Conservation (phyloP, 2,113 vertebrate genomes). For the Cryptomyrus ogoouensis region DNA sequence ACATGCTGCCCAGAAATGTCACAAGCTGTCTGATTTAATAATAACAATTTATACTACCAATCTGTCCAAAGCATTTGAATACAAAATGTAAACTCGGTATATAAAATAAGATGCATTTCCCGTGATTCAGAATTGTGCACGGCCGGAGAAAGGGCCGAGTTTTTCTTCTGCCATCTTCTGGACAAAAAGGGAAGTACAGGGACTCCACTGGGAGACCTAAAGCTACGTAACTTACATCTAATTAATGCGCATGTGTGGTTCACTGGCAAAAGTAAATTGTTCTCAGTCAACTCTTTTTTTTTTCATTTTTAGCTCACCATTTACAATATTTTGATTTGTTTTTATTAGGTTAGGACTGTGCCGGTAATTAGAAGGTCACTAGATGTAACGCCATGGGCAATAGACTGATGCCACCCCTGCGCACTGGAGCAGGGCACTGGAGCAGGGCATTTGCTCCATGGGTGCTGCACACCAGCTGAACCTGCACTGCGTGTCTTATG, state of each 20-base stretch:
- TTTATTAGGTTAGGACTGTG: neutral
- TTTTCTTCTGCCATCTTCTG: neutral
- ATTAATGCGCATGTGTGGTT: neutral
- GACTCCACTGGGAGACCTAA: neutral
- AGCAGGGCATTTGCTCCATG: neutral
- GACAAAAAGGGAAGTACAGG: neutral
- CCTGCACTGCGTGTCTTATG: neutral
- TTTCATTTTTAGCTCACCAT: neutral
- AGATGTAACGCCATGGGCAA: neutral
- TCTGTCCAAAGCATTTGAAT: neutral
- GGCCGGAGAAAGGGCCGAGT: neutral
- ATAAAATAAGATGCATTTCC: neutral
- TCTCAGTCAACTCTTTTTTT: neutral
- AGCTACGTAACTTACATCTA: neutral
- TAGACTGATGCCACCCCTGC: neutral
- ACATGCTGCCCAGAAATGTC: neutral
- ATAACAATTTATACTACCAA: neutral
- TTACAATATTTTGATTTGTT: neutral
- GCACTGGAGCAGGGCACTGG: neutral
- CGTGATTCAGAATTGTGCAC: neutral
- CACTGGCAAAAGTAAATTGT: neutral
- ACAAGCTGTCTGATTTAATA: neutral
- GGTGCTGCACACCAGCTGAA: neutral
- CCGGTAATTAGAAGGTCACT: neutral
- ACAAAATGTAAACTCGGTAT: neutral